Conservation (phyloP, 2,888 invertebrate genomes). For the Marasmarcha lunaedactyla region DNA sequence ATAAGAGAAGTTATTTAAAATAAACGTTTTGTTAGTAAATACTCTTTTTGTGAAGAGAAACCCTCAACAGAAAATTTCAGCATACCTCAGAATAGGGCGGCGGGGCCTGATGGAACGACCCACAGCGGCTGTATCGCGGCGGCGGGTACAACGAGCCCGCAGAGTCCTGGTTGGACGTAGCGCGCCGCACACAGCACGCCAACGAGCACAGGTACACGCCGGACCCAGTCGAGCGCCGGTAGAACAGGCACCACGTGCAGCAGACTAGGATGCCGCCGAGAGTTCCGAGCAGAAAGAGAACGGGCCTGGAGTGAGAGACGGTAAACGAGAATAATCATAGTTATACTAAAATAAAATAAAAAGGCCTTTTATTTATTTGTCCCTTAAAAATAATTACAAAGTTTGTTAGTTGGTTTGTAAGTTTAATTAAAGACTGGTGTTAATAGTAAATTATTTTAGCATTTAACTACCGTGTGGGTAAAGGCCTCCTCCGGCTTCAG, state of each 20-base stretch:
- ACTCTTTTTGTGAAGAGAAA: too few relatives aligned
- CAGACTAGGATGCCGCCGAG: constrained; percentile 76
- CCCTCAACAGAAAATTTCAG: too few relatives aligned
- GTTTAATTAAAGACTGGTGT: too few relatives aligned
- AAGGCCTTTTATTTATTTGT: too few relatives aligned
- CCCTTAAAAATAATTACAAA: too few relatives aligned
- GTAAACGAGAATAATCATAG: constrained; percentile 1
- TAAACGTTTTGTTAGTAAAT: too few relatives aligned
- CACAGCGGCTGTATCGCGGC: constrained; percentile 86
- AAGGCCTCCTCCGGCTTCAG: too few relatives aligned
- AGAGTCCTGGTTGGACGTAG: constrained; percentile 79
- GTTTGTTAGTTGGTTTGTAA: too few relatives aligned
- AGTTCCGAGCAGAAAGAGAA: constrained; percentile 77
- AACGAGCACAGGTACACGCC: constrained; percentile 41
- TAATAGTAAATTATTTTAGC: too few relatives aligned
- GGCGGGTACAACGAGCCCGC: constrained; percentile 86
- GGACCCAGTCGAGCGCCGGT: constrained; percentile 30
- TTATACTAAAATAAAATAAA: constrained; percentile 1
- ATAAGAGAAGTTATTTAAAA: too few relatives aligned
- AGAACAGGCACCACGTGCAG: constrained; percentile 73
- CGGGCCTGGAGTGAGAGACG: constrained; percentile 62
- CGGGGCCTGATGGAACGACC: constrained; percentile 85
- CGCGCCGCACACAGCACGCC: constrained; percentile 52
- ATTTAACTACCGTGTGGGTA: too few relatives aligned
- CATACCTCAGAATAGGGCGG: constrained; percentile 87